Conservation (phyloP, 1,140 invertebrate genomes). For the Venustaconcha ellipsiformis region DNA sequence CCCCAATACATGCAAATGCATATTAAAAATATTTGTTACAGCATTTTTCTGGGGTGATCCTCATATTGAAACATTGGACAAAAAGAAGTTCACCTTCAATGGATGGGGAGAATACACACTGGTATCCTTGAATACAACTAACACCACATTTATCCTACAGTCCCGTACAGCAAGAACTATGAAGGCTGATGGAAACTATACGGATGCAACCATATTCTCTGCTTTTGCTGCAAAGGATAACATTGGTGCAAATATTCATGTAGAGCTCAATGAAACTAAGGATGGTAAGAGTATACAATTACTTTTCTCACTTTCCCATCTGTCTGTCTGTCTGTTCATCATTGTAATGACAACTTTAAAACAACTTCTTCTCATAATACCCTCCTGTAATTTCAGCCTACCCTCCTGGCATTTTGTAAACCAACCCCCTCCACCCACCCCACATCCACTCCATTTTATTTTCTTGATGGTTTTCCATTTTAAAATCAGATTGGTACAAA, state of each 20-base stretch:
- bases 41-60: conserved; percentile 13
- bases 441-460: too few relatives aligned
- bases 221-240: conserved; percentile 19
- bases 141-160: conserved; percentile 1
- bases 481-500: too few relatives aligned
- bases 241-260: conserved; percentile 2
- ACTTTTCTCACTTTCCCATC: too few relatives aligned
- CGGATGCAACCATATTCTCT: conserved; percentile 7
- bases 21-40: neutral
- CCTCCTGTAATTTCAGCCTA: too few relatives aligned
- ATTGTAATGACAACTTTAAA: too few relatives aligned
- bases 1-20: too few relatives aligned
- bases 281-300: neutral
- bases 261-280: conserved; percentile 2
- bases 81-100: conserved; percentile 13
- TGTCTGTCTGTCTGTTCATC: too few relatives aligned
- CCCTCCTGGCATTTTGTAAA: too few relatives aligned
- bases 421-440: too few relatives aligned
- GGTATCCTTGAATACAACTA: neutral
- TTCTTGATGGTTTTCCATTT: too few relatives aligned
- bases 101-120: conserved; percentile 19
- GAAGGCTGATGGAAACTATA: conserved; percentile 6
- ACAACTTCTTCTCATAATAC: too few relatives aligned
- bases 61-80: conserved; percentile 15
- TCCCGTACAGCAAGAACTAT: conserved; percentile 2